These are phyloP conservation scores for Aphis craccivora DNA, from an alignment of 1,140 invertebrate species.

Conservation along the genomic window DNA sequence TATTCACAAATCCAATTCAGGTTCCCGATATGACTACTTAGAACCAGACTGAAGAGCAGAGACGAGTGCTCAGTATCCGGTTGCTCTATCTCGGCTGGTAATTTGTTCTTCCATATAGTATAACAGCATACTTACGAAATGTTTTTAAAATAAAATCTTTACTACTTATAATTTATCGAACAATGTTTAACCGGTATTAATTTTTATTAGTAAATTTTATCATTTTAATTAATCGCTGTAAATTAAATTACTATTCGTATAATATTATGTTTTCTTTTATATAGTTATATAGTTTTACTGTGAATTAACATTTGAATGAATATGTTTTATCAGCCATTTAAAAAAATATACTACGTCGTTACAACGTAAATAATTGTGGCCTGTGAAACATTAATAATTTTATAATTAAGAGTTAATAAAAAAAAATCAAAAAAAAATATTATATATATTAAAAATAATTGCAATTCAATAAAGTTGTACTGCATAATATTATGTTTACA, in stretches of 20 bases:
- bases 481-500: not conserved
- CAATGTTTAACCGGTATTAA: constrained; percentile 1
- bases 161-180: not conserved
- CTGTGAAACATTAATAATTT: not conserved
- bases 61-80: too few species aligned
- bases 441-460: not conserved
- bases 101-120: not conserved
- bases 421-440: not conserved
- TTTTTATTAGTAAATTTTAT: not conserved
- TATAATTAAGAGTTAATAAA: constrained; percentile 11
- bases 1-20: not conserved
- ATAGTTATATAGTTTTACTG: not conserved
- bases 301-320: constrained; percentile 11
- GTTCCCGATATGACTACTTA: not conserved
- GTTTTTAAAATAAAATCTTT: not conserved
- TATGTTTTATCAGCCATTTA: not conserved
- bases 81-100: not conserved
- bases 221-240: not conserved
- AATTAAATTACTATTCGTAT: not conserved
- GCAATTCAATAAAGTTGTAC: not conserved
- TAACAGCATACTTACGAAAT: not conserved
- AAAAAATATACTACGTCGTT: not conserved
- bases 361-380: not conserved
- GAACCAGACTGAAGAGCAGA: not conserved
- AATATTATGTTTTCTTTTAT: not conserved